Conservation (phyloP, 64 coral and sea anemone species). For the Trachythela sp. region DNA sequence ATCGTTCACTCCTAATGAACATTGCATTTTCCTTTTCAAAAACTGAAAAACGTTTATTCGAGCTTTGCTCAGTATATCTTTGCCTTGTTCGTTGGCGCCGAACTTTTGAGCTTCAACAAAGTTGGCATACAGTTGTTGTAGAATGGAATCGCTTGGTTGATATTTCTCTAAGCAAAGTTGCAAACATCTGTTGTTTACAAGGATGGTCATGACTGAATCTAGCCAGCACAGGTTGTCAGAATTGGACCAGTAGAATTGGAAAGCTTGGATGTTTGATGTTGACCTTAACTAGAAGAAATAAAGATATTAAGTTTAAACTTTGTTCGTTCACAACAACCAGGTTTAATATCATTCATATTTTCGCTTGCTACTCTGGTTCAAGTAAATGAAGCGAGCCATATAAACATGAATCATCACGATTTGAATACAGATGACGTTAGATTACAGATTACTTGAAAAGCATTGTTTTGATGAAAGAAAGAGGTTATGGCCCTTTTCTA, state of each 20-base stretch:
- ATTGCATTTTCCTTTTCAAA: conserved; percentile 75
- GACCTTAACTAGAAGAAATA: neutral
- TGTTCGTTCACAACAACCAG: neutral
- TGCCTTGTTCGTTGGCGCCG: conserved; percentile 10
- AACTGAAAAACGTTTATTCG: conserved; percentile 57
- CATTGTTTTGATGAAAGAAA: too few relatives aligned
- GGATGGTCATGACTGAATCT: conserved; percentile 51
- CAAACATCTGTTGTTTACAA: conserved; percentile 66
- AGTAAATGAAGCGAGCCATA: too few relatives aligned
- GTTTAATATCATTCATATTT: too few relatives aligned
- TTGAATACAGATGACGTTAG: too few relatives aligned
- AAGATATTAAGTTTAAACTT: neutral
- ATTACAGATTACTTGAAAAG: too few relatives aligned
- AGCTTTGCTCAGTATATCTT: conserved; percentile 26
- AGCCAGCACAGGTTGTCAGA: conserved; percentile 71
- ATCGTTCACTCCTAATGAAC: conserved; percentile 74
- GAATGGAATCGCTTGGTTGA: conserved; percentile 26
- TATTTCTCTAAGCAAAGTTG: neutral
- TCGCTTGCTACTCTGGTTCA: too few relatives aligned
- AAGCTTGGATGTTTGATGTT: neutral
- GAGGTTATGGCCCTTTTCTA: too few relatives aligned
- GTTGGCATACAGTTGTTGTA: conserved; percentile 19
- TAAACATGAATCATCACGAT: too few relatives aligned
- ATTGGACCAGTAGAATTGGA: conserved; percentile 68
- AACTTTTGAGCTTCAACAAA: conserved; percentile 59